Evolutionary conservation across 2,888 invertebrate species (phyloP).

Genomic region (Drosophila borealis): DNA sequence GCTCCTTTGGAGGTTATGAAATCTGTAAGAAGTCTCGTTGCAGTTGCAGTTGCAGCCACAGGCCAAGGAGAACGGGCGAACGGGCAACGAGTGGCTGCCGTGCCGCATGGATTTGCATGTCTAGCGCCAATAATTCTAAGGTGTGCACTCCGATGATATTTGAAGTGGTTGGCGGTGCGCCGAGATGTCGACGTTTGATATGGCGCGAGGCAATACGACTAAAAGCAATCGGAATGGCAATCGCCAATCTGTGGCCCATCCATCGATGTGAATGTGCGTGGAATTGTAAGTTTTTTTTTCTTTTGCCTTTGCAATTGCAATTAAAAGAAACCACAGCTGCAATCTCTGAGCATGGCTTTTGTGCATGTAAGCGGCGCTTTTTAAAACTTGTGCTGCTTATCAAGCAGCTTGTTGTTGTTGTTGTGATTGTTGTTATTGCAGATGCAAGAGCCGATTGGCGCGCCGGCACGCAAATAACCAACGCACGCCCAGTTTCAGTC

Average conservation of each 20-base stretch:
- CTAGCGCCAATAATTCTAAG: constrained; percentile 82
- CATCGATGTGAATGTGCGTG: constrained; percentile 56
- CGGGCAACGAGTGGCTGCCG: constrained; percentile 39
- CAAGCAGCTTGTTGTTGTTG: constrained; percentile 54
- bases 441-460: constrained; percentile 71
- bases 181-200: constrained; percentile 77
- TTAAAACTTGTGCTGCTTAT: constrained; percentile 62
- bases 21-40: constrained; percentile 52
- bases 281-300: constrained; percentile 44
- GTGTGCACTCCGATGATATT: constrained; percentile 70
- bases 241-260: constrained; percentile 54
- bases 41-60: constrained; percentile 17
- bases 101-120: constrained; percentile 77
- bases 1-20: constrained; percentile 68
- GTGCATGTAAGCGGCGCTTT: constrained; percentile 78
- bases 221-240: constrained; percentile 43
- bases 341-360: constrained; percentile 74
- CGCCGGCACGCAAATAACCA: constrained; percentile 67
- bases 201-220: constrained; percentile 68
- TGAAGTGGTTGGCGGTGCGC: constrained; percentile 66
- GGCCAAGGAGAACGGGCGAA: constrained; percentile 29
- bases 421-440: constrained; percentile 73
- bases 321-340: constrained; percentile 76
- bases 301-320: constrained; percentile 59
- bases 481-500: constrained; percentile 58